Conservation (phyloP, 2,888 invertebrate genomes). For the Chaitophorus viminalis region DNA sequence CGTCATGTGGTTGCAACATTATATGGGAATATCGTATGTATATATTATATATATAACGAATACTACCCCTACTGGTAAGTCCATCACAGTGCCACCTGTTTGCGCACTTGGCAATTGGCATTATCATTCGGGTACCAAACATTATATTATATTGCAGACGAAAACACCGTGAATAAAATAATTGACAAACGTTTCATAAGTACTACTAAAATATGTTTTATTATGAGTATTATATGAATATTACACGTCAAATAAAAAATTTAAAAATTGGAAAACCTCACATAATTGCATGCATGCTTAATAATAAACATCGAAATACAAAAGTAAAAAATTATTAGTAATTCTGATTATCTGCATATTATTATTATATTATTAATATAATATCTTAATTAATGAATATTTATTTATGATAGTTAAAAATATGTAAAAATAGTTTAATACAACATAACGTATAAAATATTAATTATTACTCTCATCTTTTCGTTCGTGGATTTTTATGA, state of each 20-base stretch:
- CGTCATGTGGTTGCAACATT: background rate
- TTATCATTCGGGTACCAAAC: background rate
- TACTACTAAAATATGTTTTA: background rate
- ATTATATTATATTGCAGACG: background rate
- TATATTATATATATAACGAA: background rate
- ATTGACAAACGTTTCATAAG: conserved; percentile 26
- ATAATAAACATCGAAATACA: background rate
- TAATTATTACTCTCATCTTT: background rate
- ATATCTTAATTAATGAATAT: background rate
- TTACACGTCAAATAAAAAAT: conserved; percentile 12
- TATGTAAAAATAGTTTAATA: conserved; percentile 7
- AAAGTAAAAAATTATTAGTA: background rate
- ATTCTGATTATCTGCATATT: background rate
- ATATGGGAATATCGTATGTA: background rate
- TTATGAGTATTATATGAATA: conserved; percentile 11
- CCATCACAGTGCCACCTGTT: conserved; percentile 12
- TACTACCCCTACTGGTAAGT: background rate
- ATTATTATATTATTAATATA: background rate
- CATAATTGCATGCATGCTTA: background rate
- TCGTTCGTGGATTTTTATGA: conserved; percentile 50
- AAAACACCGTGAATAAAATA: conserved; percentile 15
- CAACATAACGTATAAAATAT: background rate
- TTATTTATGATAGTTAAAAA: background rate
- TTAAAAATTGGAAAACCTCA: background rate
- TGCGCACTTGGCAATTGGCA: conserved; percentile 4